These are phyloP conservation scores for Nomada ruficornis DNA, from an alignment of 2,888 invertebrate genomes.

Conservation along the genomic window DNA sequence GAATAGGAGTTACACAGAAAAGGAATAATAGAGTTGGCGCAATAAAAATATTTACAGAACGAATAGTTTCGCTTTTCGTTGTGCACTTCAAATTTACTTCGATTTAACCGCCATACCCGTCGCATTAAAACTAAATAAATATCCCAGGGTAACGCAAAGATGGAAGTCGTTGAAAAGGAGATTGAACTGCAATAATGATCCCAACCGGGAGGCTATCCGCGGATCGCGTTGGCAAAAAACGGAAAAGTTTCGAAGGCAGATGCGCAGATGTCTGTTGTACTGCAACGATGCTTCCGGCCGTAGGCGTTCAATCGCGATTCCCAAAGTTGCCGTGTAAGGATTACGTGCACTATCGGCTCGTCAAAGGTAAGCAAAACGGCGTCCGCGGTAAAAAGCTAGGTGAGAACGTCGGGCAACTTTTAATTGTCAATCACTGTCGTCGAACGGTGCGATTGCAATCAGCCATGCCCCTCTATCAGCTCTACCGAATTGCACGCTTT, in stretches of 20 bases:
- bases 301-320: constrained; percentile 15
- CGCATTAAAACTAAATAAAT: neutral
- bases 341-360: constrained; percentile 35
- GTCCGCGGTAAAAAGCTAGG: neutral
- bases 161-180: neutral
- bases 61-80: too few species aligned
- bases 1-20: neutral
- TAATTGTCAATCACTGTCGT: constrained; percentile 6
- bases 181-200: constrained; percentile 17
- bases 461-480: neutral
- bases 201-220: constrained; percentile 14
- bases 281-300: constrained; percentile 19
- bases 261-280: constrained; percentile 20
- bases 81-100: too few species aligned
- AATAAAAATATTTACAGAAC: too few species aligned
- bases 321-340: constrained; percentile 47
- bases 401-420: neutral
- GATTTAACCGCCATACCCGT: neutral
- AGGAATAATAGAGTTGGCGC: too few species aligned
- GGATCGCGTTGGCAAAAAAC: constrained; percentile 18
- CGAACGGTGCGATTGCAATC: neutral
- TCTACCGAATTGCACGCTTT: too few species aligned
- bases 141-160: neutral
- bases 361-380: constrained; percentile 20
- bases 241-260: constrained; percentile 28